Evolutionary conservation across 2,888 invertebrate genomes (phyloP).

Genomic region (Tachina grossa): DNA sequence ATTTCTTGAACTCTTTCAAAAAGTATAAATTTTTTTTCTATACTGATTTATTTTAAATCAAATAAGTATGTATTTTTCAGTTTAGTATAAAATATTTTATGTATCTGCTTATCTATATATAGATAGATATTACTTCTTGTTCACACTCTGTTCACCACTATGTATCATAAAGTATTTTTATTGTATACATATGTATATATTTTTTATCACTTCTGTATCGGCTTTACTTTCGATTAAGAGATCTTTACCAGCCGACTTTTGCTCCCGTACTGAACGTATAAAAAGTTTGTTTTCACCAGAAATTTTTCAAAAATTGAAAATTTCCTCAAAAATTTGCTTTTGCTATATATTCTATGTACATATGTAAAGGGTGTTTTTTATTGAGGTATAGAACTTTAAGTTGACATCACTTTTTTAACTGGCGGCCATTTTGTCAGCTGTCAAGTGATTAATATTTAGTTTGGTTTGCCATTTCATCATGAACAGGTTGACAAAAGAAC

Average conservation of each 20-base stretch:
- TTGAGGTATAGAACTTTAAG: too few relatives aligned
- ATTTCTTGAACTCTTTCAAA: not conserved
- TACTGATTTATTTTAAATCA: conserved; percentile 51
- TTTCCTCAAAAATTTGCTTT: conserved; percentile 37
- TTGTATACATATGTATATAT: not conserved
- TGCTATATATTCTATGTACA: conserved; percentile 14
- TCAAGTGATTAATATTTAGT: too few relatives aligned
- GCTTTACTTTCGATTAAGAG: conserved; percentile 38
- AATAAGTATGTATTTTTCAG: conserved; percentile 17
- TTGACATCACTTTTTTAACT: too few relatives aligned
- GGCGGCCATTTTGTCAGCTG: too few relatives aligned
- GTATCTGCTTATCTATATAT: conserved; percentile 68
- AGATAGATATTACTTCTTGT: conserved; percentile 63
- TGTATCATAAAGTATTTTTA: conserved; percentile 27
- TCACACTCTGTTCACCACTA: conserved; percentile 56
- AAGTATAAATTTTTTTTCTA: conserved; percentile 9
- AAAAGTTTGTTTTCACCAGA: conserved; percentile 49
- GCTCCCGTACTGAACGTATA: conserved; percentile 58
- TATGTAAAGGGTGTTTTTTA: too few relatives aligned
- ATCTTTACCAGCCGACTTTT: conserved; percentile 63
- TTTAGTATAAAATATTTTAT: conserved; percentile 55
- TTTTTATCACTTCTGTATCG: conserved; percentile 24
- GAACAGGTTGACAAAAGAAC: too few relatives aligned
- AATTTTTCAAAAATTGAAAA: conserved; percentile 40
- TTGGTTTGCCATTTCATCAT: too few relatives aligned